phyloP scores from a whole-genome alignment of 30 jellyfish, hydroid and myxozoan genomes.

The Aurelia sp. region DNA sequence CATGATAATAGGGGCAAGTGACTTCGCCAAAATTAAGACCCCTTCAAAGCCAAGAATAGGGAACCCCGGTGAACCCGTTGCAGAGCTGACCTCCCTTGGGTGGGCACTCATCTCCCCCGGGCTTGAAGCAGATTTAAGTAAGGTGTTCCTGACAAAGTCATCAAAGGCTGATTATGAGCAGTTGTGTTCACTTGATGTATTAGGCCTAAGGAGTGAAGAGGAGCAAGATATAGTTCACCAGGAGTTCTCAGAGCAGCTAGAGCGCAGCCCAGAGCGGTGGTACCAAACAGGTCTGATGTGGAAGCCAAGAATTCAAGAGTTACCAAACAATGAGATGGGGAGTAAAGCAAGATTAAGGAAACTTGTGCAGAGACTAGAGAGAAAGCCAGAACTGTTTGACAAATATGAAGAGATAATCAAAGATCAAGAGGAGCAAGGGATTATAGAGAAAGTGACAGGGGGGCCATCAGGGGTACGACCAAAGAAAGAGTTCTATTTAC shows the following conservation, averaged over 20 bases:
- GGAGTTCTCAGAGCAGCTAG: constrained; percentile 30
- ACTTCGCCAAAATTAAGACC: constrained; percentile 50
- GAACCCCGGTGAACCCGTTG: constrained; percentile 68
- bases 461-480: neutral
- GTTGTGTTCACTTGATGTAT: constrained; percentile 55
- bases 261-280: constrained; percentile 29
- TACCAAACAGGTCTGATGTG: constrained; percentile 49
- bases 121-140: constrained; percentile 27
- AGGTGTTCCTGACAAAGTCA: constrained; percentile 14
- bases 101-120: constrained; percentile 72
- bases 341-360: constrained; percentile 18
- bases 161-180: constrained; percentile 18
- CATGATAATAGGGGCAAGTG: constrained; percentile 56
- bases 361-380: neutral
- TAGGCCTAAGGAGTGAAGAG: constrained; percentile 33
- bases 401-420: neutral
- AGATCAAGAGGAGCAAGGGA: constrained; percentile 45
- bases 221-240: neutral
- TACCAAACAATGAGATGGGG: constrained; percentile 23
- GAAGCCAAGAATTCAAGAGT: neutral
- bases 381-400: constrained; percentile 1
- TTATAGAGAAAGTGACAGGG: constrained; percentile 25
- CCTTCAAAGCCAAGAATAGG: constrained; percentile 42
- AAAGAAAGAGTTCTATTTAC: constrained; percentile 36
- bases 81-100: constrained; percentile 65